Base-by-base conservation (phyloP, 1,140 invertebrate species). In the Anadara kagoshimensis region DNA sequence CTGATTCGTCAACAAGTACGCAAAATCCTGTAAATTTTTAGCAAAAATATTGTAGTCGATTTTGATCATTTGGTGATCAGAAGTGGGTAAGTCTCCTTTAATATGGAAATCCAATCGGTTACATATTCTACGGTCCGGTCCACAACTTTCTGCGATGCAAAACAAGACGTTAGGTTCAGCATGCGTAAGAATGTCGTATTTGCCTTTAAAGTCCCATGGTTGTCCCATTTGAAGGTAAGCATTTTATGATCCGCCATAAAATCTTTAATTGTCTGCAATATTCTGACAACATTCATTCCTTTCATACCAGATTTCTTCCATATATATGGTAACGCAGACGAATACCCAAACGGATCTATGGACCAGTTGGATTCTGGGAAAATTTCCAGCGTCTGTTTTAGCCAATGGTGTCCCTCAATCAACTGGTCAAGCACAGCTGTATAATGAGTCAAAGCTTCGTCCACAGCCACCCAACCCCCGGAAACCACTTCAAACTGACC, bases 131-230 rank as follows among this genome's bases (percentile, higher is more conserved):
- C 97, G 97, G 91, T 99, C 96, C 0, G 98, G 98, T 0, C 98
- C 98, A 90, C 98, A 99, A 0, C 97, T 97, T 84, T 99, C 98
- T 5, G 98, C 98, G 7, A 99, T 92, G 87, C 99, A 97, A 85
- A 99, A 99, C 45, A 95, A 96, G 87, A 98, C 99, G 88, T 99
- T 99, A 22, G 98, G 98, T 96, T 99, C 98, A 93, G 98, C 93
- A 81, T 99, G 98, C 14, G 97, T 98, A 64, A 98, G 93, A 24
- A 99, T 93, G 76, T 97, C 96, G 0, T 94, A 95, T 18, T 91
- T 24, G n/a, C 84, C 83, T 24, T 68, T 47, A 26, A 24, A 5
- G 44, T 81, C 97, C 97, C 97, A 99, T 47, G 93, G 87, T 88
- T 99, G 98, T 41, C 96, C 98, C 98, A 99, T 36, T 92, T 89